Percentiles rank a stretch among this genome's conserved stretches.
Conservation (phyloP, 2,113 vertebrate species). For the Oryzias celebensis region DNA sequence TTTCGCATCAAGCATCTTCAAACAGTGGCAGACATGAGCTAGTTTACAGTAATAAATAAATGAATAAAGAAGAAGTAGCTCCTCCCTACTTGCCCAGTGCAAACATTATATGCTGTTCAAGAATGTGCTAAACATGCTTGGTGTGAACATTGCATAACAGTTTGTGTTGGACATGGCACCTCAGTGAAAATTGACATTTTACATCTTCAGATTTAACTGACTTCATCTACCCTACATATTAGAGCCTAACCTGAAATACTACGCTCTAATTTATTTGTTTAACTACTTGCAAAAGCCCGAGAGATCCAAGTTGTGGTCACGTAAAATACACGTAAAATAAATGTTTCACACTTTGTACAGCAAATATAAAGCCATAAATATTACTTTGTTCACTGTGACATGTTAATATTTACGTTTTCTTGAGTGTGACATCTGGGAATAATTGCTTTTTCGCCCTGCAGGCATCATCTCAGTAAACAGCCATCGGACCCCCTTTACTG, state of each 20-base stretch:
- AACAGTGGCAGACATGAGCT: too few species aligned
- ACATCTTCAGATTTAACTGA: neutral
- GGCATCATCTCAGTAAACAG: constrained; percentile 98
- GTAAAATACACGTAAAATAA: too few species aligned
- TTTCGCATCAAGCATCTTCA: too few species aligned
- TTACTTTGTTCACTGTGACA: neutral
- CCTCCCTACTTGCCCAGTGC: too few species aligned
- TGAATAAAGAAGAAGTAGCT: too few species aligned
- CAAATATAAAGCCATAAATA: neutral
- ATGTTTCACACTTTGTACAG: too few species aligned
- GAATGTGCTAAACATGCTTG: too few species aligned
- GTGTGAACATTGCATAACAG: too few species aligned
- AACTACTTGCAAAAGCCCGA: too few species aligned
- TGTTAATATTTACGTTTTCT: constrained; percentile 4
- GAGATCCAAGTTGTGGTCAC: too few species aligned
- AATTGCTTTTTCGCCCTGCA: constrained; percentile 50
- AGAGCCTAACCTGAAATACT: neutral
- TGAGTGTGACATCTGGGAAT: neutral
- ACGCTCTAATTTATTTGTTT: neutral
- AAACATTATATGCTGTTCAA: too few species aligned
- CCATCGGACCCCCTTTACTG: constrained; percentile 91
- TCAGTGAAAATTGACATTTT: neutral
- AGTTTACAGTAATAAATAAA: too few species aligned
- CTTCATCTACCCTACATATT: neutral
- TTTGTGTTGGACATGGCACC: neutral